Conservation (phyloP, 1,140 invertebrate genomes). For the Drosophila nasuta region DNA sequence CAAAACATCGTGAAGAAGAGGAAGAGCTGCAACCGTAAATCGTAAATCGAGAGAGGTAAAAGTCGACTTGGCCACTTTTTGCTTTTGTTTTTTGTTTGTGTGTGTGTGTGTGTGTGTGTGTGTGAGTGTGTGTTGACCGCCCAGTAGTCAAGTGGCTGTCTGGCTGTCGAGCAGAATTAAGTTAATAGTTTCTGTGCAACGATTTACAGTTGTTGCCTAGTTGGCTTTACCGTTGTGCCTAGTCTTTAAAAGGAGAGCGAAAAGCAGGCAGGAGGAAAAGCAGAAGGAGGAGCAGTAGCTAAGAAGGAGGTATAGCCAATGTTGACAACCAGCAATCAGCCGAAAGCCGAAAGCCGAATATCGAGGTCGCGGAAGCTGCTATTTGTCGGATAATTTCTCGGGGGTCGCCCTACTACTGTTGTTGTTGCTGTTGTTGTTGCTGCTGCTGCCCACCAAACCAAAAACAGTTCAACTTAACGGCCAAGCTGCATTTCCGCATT, state of each 20-base stretch:
- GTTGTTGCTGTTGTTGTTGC: too few species aligned
- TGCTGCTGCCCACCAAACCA: too few species aligned
- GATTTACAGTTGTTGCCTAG: constrained; percentile 71
- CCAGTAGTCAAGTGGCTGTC: constrained; percentile 68
- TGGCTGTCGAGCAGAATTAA: constrained; percentile 66
- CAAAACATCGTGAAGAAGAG: neutral
- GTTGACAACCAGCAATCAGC: too few species aligned
- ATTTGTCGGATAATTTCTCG: too few species aligned
- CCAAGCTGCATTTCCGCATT: too few species aligned
- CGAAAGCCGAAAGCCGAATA: too few species aligned
- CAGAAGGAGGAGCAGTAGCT: constrained; percentile 1
- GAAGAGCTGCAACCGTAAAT: neutral
- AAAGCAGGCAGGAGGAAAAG: neutral
- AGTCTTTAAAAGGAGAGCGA: constrained; percentile 3
- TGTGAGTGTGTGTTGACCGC: constrained; percentile 26
- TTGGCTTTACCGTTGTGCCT: constrained; percentile 64
- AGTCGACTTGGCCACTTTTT: constrained; percentile 36
- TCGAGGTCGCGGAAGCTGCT: too few species aligned
- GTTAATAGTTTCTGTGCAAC: constrained; percentile 62
- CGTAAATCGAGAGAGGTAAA: constrained; percentile 50
- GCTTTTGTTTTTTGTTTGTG: too few species aligned
- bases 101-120: too few species aligned
- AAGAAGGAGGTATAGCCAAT: constrained; percentile 24
- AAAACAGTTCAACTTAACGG: too few species aligned
- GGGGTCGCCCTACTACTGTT: too few species aligned